phyloP scores from a whole-genome alignment of 2,797 vertebrate genomes.

The Liparis tanakae region DNA sequence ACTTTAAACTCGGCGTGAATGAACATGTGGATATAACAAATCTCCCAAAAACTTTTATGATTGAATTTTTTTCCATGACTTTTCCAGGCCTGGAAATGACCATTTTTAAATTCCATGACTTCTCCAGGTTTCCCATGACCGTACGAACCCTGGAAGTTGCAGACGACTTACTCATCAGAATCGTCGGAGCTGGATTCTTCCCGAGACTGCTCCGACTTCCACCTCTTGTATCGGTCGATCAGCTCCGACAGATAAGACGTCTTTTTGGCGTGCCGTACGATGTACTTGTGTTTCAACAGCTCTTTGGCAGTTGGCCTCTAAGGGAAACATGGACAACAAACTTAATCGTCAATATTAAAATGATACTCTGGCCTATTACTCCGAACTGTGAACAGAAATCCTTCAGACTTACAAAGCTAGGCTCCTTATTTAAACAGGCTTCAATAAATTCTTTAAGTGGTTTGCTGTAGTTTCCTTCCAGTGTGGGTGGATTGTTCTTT shows the following conservation, averaged over 20 bases:
- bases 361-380: constrained; percentile 6
- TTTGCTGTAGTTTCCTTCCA: constrained; percentile 97
- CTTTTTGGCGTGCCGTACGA: constrained; percentile 94
- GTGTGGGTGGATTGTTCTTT: constrained; percentile 97
- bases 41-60: no score
- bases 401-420: constrained; percentile 95
- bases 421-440: constrained; percentile 98
- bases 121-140: no score
- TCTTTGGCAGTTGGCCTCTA: constrained; percentile 98
- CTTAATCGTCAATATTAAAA: constrained; percentile 7
- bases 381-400: background rate
- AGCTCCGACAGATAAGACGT: constrained; percentile 96
- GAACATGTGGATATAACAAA: no score
- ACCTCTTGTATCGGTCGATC: constrained; percentile 95
- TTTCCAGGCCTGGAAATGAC: no score
- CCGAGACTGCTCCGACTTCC: constrained; percentile 92
- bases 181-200: constrained; percentile 91
- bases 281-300: constrained; percentile 96
- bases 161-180: constrained; percentile 89
- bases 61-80: no score
- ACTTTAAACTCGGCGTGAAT: no score
- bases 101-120: no score
- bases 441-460: constrained; percentile 97
- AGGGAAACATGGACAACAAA: constrained; percentile 35
- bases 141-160: no score